Conservation (phyloP, 2,113 vertebrate species). For the Paramisgurnus dabryanus region DNA sequence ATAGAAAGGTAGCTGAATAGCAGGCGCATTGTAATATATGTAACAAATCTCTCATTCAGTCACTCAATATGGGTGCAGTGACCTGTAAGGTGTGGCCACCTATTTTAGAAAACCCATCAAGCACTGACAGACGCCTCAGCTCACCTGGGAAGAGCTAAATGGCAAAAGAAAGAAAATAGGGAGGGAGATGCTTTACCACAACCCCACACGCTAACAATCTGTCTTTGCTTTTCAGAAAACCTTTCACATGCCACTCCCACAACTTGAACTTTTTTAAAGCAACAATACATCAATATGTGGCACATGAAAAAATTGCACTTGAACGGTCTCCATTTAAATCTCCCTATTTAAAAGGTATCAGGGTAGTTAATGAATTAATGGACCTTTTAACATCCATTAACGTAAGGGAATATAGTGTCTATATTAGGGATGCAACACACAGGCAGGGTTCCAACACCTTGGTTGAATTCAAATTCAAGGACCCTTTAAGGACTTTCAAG, state of each 20-base stretch:
- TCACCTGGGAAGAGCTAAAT: conserved; percentile 37
- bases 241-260: not conserved
- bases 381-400: too few relatives aligned
- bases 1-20: conserved; percentile 47
- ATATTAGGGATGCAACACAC: too few relatives aligned
- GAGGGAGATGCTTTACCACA: not conserved
- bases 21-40: conserved; percentile 48
- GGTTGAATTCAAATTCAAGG: too few relatives aligned
- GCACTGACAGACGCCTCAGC: conserved; percentile 28
- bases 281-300: not conserved
- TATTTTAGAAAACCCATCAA: conserved; percentile 28
- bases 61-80: conserved; percentile 31
- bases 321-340: not conserved
- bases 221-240: not conserved
- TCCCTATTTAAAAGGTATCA: not conserved
- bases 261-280: conserved; percentile 5
- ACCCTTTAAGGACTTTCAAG: too few relatives aligned
- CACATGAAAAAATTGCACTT: not conserved
- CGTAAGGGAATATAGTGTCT: too few relatives aligned
- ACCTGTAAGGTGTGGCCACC: conserved; percentile 44
- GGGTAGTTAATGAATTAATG: too few relatives aligned
- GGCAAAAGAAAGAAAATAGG: conserved; percentile 24
- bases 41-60: conserved; percentile 36
- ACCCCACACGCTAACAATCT: too few relatives aligned
- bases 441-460: too few relatives aligned